These are phyloP conservation scores for Piscicola geometra DNA, from an alignment of 2,888 invertebrate species.

Conservation along the genomic window DNA sequence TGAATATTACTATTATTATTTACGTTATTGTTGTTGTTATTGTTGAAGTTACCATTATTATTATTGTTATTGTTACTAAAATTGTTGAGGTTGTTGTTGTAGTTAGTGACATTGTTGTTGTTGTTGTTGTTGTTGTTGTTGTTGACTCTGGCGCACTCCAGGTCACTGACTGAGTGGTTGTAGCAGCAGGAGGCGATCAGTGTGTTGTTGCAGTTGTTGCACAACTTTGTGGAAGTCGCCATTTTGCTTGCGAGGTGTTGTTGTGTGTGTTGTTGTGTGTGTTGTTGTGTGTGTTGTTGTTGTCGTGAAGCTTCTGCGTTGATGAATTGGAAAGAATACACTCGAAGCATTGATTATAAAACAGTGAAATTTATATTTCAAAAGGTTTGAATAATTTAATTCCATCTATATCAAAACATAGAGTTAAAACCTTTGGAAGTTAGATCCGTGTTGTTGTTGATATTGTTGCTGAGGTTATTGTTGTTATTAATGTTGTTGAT, in stretches of 20 bases:
- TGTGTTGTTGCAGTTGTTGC: conserved; percentile 32
- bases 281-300: neutral
- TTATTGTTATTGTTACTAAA: neutral
- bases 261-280: neutral
- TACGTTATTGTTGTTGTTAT: neutral
- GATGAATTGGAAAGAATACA: neutral
- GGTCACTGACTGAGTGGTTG: conserved; percentile 26
- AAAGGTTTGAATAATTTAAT: no score
- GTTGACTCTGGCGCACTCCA: conserved; percentile 11
- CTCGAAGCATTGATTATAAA: neutral
- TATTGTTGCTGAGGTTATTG: no score
- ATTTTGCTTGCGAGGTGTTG: neutral
- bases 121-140: conserved; percentile 11
- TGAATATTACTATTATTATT: neutral
- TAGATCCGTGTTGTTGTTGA: no score
- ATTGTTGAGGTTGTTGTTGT: neutral
- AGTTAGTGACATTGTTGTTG: conserved; percentile 2
- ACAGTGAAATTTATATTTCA: neutral
- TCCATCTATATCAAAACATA: no score
- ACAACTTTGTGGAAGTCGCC: conserved; percentile 15
- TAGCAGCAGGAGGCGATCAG: conserved; percentile 28
- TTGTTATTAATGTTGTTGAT: conserved; percentile 2
- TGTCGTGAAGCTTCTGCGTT: neutral
- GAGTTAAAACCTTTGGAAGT: no score
- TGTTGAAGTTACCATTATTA: neutral